phyloP scores from a whole-genome alignment of 2,888 invertebrate genomes.

The Rhimphoctona megacephalus region DNA sequence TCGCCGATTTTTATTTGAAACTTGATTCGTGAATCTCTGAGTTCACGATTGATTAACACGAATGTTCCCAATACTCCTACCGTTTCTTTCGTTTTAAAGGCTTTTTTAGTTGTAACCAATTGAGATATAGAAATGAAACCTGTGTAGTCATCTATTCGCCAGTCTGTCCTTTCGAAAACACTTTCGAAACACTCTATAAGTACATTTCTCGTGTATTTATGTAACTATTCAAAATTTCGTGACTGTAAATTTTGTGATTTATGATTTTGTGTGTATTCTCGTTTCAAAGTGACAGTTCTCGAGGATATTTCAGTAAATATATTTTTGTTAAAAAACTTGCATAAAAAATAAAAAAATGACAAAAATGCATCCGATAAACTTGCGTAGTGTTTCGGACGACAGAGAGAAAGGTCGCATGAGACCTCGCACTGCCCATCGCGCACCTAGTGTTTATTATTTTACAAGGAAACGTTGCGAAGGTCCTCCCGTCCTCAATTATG shows the following conservation, averaged over 20 bases:
- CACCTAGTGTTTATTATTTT: not conserved
- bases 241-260: too few relatives aligned
- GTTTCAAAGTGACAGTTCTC: too few relatives aligned
- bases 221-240: too few relatives aligned
- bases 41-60: too few relatives aligned
- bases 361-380: not conserved
- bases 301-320: not conserved
- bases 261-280: too few relatives aligned
- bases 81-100: not conserved
- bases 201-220: too few relatives aligned
- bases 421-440: not conserved
- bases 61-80: not conserved
- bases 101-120: not conserved
- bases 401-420: conserved; percentile 1
- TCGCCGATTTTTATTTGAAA: not conserved
- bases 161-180: too few relatives aligned
- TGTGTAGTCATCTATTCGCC: too few relatives aligned
- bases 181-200: too few relatives aligned
- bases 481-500: not conserved
- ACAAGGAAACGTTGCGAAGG: not conserved
- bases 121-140: too few relatives aligned
- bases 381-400: not conserved
- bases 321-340: not conserved
- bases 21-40: not conserved
- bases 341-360: not conserved